Conservation (phyloP, 2,888 invertebrate species). For the Folsomia candida region DNA sequence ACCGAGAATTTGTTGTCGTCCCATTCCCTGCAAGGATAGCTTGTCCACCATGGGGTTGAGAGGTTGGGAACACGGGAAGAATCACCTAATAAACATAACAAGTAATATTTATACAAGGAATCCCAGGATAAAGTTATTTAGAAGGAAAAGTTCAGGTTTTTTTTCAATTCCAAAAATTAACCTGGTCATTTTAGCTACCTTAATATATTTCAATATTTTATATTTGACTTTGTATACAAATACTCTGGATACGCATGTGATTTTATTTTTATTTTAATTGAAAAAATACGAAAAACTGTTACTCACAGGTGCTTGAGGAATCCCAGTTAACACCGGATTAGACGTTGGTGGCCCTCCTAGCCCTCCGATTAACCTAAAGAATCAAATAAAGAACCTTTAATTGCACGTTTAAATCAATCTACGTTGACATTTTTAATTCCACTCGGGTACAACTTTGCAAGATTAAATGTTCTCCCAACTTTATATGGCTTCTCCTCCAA, state of each 20-base stretch:
- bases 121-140: no score
- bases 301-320: conserved; percentile 62
- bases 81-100: no score
- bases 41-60: conserved; percentile 61
- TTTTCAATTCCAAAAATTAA: no score
- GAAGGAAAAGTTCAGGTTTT: no score
- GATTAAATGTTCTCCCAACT: not conserved
- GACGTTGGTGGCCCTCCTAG: conserved; percentile 36
- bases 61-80: conserved; percentile 83
- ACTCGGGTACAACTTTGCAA: not conserved
- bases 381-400: conserved; percentile 12
- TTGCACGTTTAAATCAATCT: conserved; percentile 10
- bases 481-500: no score
- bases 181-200: no score
- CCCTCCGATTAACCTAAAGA: conserved; percentile 49
- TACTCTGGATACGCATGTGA: no score
- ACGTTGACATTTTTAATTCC: conserved; percentile 15
- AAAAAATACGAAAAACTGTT: no score
- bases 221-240: no score
- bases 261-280: no score
- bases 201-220: no score
- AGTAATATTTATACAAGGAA: no score
- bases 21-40: conserved; percentile 66
- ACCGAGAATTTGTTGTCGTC: conserved; percentile 51
- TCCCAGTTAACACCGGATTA: conserved; percentile 47